Evolutionary conservation across 2,888 invertebrate genomes (phyloP).

Genomic region (Mesochorus sp.): DNA sequence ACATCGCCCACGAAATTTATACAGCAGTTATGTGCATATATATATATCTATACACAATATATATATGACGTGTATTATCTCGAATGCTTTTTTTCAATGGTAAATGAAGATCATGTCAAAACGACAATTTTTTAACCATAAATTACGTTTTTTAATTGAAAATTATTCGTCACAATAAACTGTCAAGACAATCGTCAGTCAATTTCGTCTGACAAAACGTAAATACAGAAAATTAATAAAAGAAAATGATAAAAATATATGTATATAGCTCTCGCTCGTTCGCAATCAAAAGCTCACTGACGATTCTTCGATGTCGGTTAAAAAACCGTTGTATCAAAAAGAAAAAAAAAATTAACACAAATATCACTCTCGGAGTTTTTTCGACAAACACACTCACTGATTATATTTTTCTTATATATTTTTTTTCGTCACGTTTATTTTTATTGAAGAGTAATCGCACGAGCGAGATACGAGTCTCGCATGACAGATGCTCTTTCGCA

Average conservation of each 20-base stretch:
- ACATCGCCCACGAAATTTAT: slow-evolving; percentile 25
- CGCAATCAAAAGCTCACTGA: slow-evolving; percentile 1
- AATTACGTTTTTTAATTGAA: neutral
- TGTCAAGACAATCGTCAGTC: neutral
- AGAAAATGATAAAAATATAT: slow-evolving; percentile 17
- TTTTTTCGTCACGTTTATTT: neutral
- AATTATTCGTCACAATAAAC: neutral
- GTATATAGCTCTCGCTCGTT: neutral
- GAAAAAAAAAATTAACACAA: neutral
- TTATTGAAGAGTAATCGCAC: slow-evolving; percentile 31
- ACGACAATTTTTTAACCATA: neutral
- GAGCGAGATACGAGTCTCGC: slow-evolving; percentile 26
- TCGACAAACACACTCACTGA: neutral
- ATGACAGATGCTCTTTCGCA: slow-evolving; percentile 54
- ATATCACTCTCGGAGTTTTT: neutral
- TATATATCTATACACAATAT: neutral
- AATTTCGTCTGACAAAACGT: slow-evolving; percentile 9
- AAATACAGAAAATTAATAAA: slow-evolving; percentile 22
- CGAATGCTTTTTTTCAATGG: neutral
- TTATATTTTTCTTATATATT: neutral
- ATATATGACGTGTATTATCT: neutral
- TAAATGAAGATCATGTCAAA: neutral
- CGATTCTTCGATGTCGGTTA: neutral
- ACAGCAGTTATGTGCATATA: neutral
- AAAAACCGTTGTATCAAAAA: neutral